Base-by-base conservation (phyloP, 2,797 vertebrate species). In the Silurus aristotelis region DNA sequence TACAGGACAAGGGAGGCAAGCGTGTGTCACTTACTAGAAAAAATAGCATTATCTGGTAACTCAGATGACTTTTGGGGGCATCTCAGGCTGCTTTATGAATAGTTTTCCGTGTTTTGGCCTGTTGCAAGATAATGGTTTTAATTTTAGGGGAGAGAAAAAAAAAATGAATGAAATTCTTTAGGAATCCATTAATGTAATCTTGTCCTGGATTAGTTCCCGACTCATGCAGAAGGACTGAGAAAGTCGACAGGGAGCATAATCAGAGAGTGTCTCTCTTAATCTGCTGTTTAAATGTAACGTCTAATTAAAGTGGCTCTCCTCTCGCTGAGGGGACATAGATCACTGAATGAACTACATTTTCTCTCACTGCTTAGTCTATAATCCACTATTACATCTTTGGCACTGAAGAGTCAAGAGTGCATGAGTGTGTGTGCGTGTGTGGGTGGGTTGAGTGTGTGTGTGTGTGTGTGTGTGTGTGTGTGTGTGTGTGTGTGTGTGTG, bases 131-230 rank as follows among this genome's bases (percentile, higher is more conserved):
- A 94, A 94, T 91, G 86, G 82, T 89, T 92, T 92, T 93, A 61
- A 91, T 95, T 93, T 89, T 89, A 80, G 38, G 43, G 88, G 91
- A 92, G 91, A 91, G 87, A 89, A 88, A 87, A 84, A 84, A 83
- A 72, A 81, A 83, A 73, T 68, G 84, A 84, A 90, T 84, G 89
- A 48, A 81, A 88, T 93, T 92, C 89, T 92, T 93, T 90, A 88
- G 91, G 87, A 92, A 93, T 88, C 91, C 87, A 92, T 95, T 93
- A 93, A 93, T 93, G 91, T 93, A 94, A 95, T 95, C 92, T 93
- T 91, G 83, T 89, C 91, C 88, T 88, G 93, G 92, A 95, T 94
- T 95, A 93, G 92, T 95, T 93, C 91, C 90, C 88, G 89, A 92
- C 91, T 91, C 85, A 87, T 89, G 89, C 81, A 70, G 87, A 87